phyloP scores from a whole-genome alignment of 2,888 invertebrate genomes.

The Rugalucina vietnamica region DNA sequence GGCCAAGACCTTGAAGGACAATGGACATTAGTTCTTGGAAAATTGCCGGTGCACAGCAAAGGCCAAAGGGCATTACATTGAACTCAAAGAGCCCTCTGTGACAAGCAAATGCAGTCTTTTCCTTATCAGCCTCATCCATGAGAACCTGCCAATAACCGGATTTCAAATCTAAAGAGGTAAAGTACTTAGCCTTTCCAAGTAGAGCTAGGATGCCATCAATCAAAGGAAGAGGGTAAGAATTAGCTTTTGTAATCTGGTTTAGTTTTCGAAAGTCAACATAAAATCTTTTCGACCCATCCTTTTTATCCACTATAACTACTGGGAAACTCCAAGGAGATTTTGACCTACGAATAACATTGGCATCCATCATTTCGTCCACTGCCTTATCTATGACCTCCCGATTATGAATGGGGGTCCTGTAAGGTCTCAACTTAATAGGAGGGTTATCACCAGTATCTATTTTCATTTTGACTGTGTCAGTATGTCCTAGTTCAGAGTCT shows the following conservation, averaged over 20 bases:
- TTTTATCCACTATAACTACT: conserved; percentile 4
- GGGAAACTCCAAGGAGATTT: conserved; percentile 30
- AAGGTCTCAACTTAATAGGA: conserved; percentile 15
- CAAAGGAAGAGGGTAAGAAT: conserved; percentile 32
- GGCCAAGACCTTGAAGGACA: conserved; percentile 40
- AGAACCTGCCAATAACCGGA: conserved; percentile 52
- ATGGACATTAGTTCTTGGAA: conserved; percentile 39
- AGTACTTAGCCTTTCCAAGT: conserved; percentile 41
- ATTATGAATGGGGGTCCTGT: conserved; percentile 10
- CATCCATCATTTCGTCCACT: conserved; percentile 24
- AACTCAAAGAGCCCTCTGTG: conserved; percentile 48
- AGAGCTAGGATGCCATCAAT: conserved; percentile 33
- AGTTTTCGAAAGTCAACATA: conserved; percentile 13
- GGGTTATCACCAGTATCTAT: conserved; percentile 13
- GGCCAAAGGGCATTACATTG: conserved; percentile 40
- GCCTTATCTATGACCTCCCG: conserved; percentile 30
- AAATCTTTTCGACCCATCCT: background rate
- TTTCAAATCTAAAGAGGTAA: conserved; percentile 37
- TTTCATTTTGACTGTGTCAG: conserved; percentile 14
- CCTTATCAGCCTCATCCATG: conserved; percentile 45
- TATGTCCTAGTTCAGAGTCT: conserved; percentile 26
- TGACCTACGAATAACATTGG: background rate
- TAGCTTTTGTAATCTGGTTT: conserved; percentile 26
- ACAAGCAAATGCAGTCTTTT: conserved; percentile 51
- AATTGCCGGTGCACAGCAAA: conserved; percentile 32